Evolutionary conservation across 2,797 vertebrate species (phyloP), one percentile per base, ranked within the genome.

Genomic region (Huso huso): DNA sequence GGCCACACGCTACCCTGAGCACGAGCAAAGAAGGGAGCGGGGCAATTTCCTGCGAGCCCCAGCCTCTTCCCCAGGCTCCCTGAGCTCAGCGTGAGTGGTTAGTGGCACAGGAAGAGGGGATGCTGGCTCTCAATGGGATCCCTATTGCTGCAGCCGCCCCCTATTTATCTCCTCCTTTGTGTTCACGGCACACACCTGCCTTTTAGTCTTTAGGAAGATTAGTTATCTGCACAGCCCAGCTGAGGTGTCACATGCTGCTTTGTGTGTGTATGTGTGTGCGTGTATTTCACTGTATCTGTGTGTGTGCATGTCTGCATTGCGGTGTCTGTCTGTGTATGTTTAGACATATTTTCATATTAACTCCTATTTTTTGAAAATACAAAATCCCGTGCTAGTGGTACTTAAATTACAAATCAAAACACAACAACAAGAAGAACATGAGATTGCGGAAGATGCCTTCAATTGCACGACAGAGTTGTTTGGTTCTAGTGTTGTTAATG

Each of bases 71-170:
- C 77, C 49, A 75, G 82, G 79, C 82, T 37, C 84, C 83, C 78
- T 87, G 83, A 83, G 77, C 82, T 83, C 82, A 82, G 81, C 87
- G 86, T 88, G 87, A 88, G 87, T 84, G 83, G 82, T 72, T 75
- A 81, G 83, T 73, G 81, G 79, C 88, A 84, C 78, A 80, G 81
- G 81, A 84, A 81, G 82, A 81, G 82, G 8, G 70, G 78, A 77
- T 88, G 82, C 88, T 87, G 84, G 77, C 78, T 77, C 78, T 88
- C 86, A 90, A 87, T 87, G 85, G 88, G 80, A 86, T 87, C 87
- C 87, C 88, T 75, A 87, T 86, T 86, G 89, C 77, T 89, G 81
- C 77, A 79, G 80, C 83, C 79, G 82, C 87, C 83, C 77, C 73
- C 86, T 87, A 88, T 90, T 90, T 86, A 88, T 84, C 80, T 79